These are phyloP conservation scores for Henicopernis longicauda DNA, from an alignment of 2,113 vertebrate species.

Conservation along the genomic window DNA sequence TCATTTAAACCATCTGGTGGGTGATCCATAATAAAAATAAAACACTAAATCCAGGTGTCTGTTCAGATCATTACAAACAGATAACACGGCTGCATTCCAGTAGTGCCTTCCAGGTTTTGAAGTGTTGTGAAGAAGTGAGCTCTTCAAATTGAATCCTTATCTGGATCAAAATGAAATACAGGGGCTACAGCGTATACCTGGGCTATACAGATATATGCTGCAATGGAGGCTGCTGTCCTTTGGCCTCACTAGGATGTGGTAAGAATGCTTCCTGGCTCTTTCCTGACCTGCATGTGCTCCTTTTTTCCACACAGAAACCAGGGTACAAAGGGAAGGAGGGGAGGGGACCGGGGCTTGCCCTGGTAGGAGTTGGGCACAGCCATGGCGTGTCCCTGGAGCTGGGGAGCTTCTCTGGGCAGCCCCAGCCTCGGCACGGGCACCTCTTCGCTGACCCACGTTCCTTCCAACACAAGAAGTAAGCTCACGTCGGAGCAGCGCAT, in stretches of 20 bases:
- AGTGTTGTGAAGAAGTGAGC: not conserved
- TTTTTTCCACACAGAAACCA: not conserved
- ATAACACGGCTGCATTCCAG: not conserved
- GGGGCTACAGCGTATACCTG: not conserved
- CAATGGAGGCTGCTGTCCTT: not conserved
- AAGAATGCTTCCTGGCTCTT: not conserved
- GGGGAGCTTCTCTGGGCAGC: not conserved
- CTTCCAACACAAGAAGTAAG: not conserved
- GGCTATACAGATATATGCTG: not conserved
- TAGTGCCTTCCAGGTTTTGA: not conserved
- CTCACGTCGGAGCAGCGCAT: fast-evolving
- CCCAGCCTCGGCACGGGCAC: fast-evolving
- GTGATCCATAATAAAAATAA: not conserved
- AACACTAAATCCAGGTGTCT: not conserved
- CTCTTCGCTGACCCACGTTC: fast-evolving
- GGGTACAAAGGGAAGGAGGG: no score
- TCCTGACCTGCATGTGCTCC: not conserved
- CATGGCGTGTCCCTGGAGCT: not conserved
- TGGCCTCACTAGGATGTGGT: not conserved
- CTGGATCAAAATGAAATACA: not conserved
- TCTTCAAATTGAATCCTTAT: not conserved
- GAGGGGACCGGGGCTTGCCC: no score
- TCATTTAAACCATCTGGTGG: not conserved
- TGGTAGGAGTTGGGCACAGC: no score
- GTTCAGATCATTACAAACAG: not conserved